Conservation (phyloP, 2,888 invertebrate genomes). For the Panzeria rudis region DNA sequence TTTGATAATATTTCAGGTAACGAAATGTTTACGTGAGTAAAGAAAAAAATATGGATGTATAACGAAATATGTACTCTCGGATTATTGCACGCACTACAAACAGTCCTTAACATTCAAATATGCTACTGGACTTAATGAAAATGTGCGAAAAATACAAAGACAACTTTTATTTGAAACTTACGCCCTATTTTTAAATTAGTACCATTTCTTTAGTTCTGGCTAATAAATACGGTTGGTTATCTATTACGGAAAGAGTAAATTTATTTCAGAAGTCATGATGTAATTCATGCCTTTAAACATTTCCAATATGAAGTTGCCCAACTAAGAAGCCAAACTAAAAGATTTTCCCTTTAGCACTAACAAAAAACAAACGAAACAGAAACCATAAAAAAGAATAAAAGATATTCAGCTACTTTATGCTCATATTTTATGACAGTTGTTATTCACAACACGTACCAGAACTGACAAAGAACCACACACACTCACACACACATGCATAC, state of each 20-base stretch:
- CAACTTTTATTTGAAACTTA: no score
- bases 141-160: no score
- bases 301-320: not conserved
- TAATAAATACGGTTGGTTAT: not conserved
- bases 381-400: conserved; percentile 28
- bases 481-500: not conserved
- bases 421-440: conserved; percentile 59
- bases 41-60: no score
- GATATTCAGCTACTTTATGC: conserved; percentile 54
- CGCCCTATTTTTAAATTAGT: no score
- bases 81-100: no score
- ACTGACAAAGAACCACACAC: not conserved
- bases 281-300: conserved; percentile 13
- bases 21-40: no score
- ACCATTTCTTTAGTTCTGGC: not conserved
- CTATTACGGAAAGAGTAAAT: not conserved
- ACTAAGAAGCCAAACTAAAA: conserved; percentile 24
- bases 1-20: no score
- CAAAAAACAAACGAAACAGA: conserved; percentile 26
- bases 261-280: not conserved
- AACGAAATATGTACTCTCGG: no score
- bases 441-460: conserved; percentile 53
- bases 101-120: no score
- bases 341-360: conserved; percentile 15
- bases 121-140: no score